Conservation (phyloP, 2,888 invertebrate genomes). For the Isoperla grammatica region DNA sequence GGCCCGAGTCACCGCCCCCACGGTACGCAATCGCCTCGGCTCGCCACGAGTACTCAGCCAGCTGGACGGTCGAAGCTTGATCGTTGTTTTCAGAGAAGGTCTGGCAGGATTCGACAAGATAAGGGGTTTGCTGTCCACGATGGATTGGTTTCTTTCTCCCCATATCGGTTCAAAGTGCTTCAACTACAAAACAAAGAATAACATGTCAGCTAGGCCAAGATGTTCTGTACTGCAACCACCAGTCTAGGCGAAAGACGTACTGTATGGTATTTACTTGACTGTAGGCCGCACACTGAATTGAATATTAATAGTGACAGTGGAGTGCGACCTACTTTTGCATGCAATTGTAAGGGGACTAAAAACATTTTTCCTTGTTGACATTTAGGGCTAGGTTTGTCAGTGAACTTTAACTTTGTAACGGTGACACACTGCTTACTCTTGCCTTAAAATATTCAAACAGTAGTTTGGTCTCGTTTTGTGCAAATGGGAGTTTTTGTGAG, state of each 20-base stretch:
- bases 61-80: conserved; percentile 57
- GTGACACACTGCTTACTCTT: no score
- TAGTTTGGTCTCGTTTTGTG: no score
- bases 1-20: conserved; percentile 59
- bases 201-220: no score
- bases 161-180: conserved; percentile 96
- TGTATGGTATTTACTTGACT: neutral
- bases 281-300: neutral
- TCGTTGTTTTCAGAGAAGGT: conserved; percentile 61
- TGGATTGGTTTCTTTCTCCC: conserved; percentile 61
- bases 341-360: no score
- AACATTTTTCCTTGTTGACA: no score
- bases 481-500: no score
- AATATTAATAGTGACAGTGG: neutral
- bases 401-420: no score
- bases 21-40: conserved; percentile 20
- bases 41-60: neutral
- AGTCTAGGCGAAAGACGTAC: neutral
- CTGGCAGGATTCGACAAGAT: conserved; percentile 39
- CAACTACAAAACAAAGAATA: conserved; percentile 44
- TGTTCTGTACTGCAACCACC: no score
- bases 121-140: conserved; percentile 20
- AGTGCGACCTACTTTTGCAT: neutral
- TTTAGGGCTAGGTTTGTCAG: no score
- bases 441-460: no score